Percentiles rank a stretch among this genome's conserved stretches.
phyloP scores from a whole-genome alignment of 53 echinoderm and acorn worm species.

The Antedon mediterranea region DNA sequence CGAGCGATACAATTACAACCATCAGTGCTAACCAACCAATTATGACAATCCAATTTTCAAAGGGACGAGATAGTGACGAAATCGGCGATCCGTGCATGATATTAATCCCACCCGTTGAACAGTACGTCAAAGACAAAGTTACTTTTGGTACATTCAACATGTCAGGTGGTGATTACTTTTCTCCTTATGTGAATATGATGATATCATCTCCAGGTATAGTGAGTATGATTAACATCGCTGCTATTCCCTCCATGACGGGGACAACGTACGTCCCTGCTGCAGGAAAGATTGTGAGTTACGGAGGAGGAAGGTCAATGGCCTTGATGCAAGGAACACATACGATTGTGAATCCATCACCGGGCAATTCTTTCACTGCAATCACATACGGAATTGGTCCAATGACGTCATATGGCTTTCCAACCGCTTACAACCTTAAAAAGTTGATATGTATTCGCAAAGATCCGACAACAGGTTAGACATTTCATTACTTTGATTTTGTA shows the following conservation, averaged over 20 bases:
- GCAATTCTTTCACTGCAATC: slow-evolving; percentile 40
- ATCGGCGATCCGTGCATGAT: slow-evolving; percentile 84
- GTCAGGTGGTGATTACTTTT: slow-evolving; percentile 22
- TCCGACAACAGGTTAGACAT: slow-evolving; percentile 51
- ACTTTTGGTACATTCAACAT: slow-evolving; percentile 80
- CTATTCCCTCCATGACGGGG: slow-evolving; percentile 24
- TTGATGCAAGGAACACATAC: slow-evolving; percentile 29
- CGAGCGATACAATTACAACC: slow-evolving; percentile 33
- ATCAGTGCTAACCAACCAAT: slow-evolving; percentile 70
- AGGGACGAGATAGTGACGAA: slow-evolving; percentile 68
- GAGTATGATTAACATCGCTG: slow-evolving; percentile 50
- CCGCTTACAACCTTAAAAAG: slow-evolving; percentile 45
- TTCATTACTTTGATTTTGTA: neutral
- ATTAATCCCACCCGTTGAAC: slow-evolving; percentile 77
- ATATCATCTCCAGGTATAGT: slow-evolving; percentile 48
- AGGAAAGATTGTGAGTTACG: slow-evolving; percentile 50
- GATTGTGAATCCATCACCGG: slow-evolving; percentile 35
- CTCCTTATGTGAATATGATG: slow-evolving; percentile 41
- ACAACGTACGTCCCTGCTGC: slow-evolving; percentile 27
- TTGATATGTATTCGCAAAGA: slow-evolving; percentile 48
- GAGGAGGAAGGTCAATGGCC: slow-evolving; percentile 49
- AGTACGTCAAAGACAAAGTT: slow-evolving; percentile 57
- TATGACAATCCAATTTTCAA: slow-evolving; percentile 74
- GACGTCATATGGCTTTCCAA: slow-evolving; percentile 60
- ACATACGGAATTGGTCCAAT: slow-evolving; percentile 63